These are phyloP conservation scores for Noctilio leporinus DNA, from an alignment of 2,113 vertebrate species.

Conservation along the genomic window DNA sequence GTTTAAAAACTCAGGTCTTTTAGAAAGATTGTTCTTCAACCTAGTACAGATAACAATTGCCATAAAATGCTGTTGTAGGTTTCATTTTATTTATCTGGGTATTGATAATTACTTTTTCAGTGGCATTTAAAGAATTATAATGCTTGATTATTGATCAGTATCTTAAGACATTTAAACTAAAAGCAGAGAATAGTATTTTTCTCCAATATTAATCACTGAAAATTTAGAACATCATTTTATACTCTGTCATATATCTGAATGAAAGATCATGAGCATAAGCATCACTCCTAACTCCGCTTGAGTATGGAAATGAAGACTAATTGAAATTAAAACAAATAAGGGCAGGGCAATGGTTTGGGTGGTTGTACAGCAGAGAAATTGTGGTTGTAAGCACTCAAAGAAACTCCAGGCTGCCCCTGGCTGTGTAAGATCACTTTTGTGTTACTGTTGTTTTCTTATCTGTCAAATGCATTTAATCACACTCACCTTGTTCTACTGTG, in stretches of 20 bases:
- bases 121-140: background rate
- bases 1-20: background rate
- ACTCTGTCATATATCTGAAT: background rate
- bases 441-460: conserved; percentile 38
- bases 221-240: background rate
- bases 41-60: background rate
- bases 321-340: background rate
- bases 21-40: background rate
- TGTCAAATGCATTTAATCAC: conserved; percentile 63
- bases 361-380: background rate
- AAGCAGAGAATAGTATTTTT: background rate
- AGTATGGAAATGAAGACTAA: background rate
- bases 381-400: background rate
- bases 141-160: background rate
- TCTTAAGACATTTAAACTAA: background rate
- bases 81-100: background rate
- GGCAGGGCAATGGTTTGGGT: background rate
- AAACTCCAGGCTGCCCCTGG: background rate
- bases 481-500: conserved; percentile 51
- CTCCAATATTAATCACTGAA: background rate
- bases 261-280: background rate
- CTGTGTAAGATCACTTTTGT: background rate
- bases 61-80: background rate
- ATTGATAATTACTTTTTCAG: background rate
- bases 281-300: background rate